phyloP scores from a whole-genome alignment of 2,113 vertebrate genomes.

The Rhinolophus ferrumequinum region DNA sequence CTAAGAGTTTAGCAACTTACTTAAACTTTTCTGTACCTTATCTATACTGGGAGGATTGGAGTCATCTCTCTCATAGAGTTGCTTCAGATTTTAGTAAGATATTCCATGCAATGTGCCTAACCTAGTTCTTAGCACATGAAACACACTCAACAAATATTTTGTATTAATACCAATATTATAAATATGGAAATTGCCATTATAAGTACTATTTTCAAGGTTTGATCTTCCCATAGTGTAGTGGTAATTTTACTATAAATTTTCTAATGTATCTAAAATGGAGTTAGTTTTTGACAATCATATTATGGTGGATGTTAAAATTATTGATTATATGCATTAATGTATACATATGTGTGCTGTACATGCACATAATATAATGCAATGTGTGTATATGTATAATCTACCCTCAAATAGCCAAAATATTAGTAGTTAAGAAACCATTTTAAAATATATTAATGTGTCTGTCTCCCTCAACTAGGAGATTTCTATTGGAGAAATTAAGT shows the following conservation, averaged over 20 bases:
- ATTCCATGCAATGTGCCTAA: neutral
- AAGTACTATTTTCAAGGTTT: neutral
- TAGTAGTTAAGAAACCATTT: neutral
- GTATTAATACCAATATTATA: neutral
- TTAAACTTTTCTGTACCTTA: neutral
- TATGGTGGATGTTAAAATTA: neutral
- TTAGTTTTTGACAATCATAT: neutral
- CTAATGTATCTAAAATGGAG: neutral
- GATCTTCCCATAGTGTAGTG: neutral
- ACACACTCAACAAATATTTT: neutral
- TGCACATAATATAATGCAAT: no score
- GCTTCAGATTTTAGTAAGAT: neutral
- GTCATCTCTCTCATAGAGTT: neutral
- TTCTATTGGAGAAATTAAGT: neutral
- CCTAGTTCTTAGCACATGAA: neutral
- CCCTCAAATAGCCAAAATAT: neutral
- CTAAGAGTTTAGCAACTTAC: neutral
- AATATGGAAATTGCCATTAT: neutral
- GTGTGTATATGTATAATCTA: neutral
- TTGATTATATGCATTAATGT: neutral
- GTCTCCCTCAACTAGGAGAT: neutral
- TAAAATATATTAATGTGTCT: neutral
- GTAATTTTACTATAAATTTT: neutral
- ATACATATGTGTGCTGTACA: neutral
- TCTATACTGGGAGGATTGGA: neutral